These are phyloP conservation scores for Acridotheres tristis DNA, from an alignment of 2,797 vertebrate genomes.

Conservation along the genomic window DNA sequence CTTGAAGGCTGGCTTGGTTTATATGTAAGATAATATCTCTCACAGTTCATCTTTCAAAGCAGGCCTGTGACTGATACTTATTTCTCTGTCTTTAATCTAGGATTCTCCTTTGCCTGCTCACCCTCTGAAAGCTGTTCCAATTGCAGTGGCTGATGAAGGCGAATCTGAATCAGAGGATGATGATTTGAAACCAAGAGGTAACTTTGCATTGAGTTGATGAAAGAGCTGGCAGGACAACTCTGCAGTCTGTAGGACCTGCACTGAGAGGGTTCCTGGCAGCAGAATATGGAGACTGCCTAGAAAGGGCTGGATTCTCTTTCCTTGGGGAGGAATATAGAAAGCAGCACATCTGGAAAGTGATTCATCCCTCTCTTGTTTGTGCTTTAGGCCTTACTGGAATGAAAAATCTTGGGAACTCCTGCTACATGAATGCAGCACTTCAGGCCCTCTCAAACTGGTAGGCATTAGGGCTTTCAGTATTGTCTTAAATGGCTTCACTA, in stretches of 20 bases:
- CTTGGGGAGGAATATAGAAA: not conserved
- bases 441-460: constrained; percentile 99
- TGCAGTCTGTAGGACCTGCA: not conserved
- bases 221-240: not conserved
- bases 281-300: not conserved
- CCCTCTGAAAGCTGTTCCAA: constrained; percentile 90
- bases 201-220: not conserved
- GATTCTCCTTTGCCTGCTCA: constrained; percentile 78
- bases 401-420: constrained; percentile 99
- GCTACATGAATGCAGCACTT: constrained; percentile 98
- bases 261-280: not conserved
- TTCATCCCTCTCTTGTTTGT: not conserved
- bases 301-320: not conserved
- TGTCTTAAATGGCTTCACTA: not conserved
- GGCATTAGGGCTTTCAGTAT: constrained; percentile 42
- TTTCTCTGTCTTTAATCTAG: constrained; percentile 68
- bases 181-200: constrained; percentile 97
- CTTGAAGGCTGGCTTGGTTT: not conserved
- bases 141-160: constrained; percentile 95
- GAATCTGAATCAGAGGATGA: constrained; percentile 97
- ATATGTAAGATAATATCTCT: not conserved
- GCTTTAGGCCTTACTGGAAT: constrained; percentile 93
- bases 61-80: not conserved
- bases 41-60: not conserved
- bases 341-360: not conserved